These are phyloP conservation scores for Serrognathus titanus DNA, from an alignment of 2,888 invertebrate species.

Conservation along the genomic window DNA sequence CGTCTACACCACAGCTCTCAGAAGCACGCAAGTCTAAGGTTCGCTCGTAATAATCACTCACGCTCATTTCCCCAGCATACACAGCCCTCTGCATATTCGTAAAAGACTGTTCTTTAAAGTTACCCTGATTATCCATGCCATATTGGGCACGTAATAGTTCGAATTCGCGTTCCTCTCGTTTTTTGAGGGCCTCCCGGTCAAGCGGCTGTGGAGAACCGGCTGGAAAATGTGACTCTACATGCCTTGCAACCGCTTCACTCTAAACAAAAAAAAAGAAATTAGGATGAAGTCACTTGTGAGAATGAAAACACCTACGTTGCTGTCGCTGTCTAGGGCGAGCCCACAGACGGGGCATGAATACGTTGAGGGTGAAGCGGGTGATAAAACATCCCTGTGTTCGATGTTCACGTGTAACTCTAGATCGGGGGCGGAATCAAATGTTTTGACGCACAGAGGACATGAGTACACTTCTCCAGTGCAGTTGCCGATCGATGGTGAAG, in stretches of 20 bases:
- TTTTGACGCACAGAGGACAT: conserved; percentile 75
- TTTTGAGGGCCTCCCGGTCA: conserved; percentile 65
- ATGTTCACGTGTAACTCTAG: conserved; percentile 83
- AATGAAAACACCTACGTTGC: conserved; percentile 46
- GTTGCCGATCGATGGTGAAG: conserved; percentile 62
- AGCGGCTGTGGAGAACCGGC: conserved; percentile 51
- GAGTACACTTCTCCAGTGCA: conserved; percentile 59
- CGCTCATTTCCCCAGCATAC: conserved; percentile 80
- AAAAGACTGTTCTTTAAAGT: conserved; percentile 73
- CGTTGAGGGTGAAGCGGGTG: conserved; percentile 51
- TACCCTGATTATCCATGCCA: conserved; percentile 86
- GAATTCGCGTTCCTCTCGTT: conserved; percentile 77
- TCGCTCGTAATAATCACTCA: conserved; percentile 80
- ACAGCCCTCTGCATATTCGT: conserved; percentile 80
- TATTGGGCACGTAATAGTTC: conserved; percentile 78
- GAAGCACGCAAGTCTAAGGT: conserved; percentile 73
- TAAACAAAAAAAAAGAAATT: conserved; percentile 39
- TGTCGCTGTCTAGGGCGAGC: conserved; percentile 50
- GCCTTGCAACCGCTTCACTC: conserved; percentile 68
- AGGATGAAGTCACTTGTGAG: not conserved
- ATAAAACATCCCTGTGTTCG: conserved; percentile 77
- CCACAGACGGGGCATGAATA: conserved; percentile 50
- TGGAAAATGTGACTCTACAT: conserved; percentile 81
- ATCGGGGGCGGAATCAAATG: conserved; percentile 70
- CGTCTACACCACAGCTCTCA: conserved; percentile 75